A percentile compares a stretch with the other conserved stretches of the same genome.
Conservation (phyloP, 2,113 vertebrate species). For the Euleptes europaea region DNA sequence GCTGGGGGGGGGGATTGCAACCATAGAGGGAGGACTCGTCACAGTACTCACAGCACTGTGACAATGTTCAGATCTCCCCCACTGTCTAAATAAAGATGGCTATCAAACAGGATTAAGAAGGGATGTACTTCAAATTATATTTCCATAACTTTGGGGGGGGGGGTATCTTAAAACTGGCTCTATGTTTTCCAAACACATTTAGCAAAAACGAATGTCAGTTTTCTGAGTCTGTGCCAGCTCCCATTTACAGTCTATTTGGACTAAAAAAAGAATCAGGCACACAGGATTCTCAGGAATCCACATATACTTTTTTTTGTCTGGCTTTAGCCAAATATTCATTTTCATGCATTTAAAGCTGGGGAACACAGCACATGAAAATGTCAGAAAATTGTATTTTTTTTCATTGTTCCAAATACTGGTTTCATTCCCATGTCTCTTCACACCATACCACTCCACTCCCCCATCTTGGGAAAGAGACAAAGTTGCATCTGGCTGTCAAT, state of each 20-base stretch:
- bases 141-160: background rate
- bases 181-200: background rate
- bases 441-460: background rate
- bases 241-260: background rate
- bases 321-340: background rate
- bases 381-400: background rate
- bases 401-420: background rate
- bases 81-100: background rate
- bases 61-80: no score
- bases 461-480: conserved; percentile 29
- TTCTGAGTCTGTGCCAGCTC: background rate
- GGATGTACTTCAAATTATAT: background rate
- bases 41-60: background rate
- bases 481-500: conserved; percentile 39
- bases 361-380: conserved; percentile 33
- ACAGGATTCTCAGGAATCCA: background rate
- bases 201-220: background rate
- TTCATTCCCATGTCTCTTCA: background rate
- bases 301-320: background rate
- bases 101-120: background rate
- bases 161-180: background rate
- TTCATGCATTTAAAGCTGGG: conserved; percentile 7
- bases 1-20: no score
- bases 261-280: background rate
- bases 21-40: no score